Evolutionary conservation across 1,140 invertebrate genomes (phyloP), one percentile per base, ranked within the genome.

Genomic region (Drosophila mojavensis): DNA sequence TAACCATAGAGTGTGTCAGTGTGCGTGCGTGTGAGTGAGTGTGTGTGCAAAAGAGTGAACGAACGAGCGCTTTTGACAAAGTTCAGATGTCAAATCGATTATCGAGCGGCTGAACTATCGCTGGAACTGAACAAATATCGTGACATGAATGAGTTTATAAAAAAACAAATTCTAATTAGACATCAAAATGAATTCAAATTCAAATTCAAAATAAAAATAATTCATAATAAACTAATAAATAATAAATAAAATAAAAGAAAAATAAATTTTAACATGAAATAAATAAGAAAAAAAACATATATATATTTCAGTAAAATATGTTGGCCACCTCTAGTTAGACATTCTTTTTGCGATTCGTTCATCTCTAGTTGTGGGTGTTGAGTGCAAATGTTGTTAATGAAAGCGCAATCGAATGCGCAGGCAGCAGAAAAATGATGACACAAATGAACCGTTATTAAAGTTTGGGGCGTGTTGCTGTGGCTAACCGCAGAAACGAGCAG

Each of bases 381-480:
- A 45, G 58, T 41, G 65, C 71, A 51, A 68, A 61, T 56, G 51
- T 74, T 43, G 58, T 53, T 75, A 56, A 74, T 70, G 59, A 75
- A 75, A 64, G 58, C 59, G 54, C 71, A 69, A 70, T 58, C 41
- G 62, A 62, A 75, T 62, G 55, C 48, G 48, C 36, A 39, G 11
- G 36, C 36, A 39, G 4, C 20, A 60, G 48, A 68, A 39, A 36
- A 30, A 36, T 13, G 75, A 89, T 86, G 83, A 86, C 79, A 86
- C 84, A 86, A 86, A 86, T 86, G 84, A 83, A 86, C 59, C 50
- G 83, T 86, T 86, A 86, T 86, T 86, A 86, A 39, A 28, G 15
- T 13, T 70, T 13, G 39, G 47, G 58, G 54, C 65, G 56, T 65
- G 56, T 65, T 47, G 33, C 43, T n/a, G 75, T 62, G 30, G 30